Conservation (phyloP, 2,888 invertebrate species). For the Pteria penguin region DNA sequence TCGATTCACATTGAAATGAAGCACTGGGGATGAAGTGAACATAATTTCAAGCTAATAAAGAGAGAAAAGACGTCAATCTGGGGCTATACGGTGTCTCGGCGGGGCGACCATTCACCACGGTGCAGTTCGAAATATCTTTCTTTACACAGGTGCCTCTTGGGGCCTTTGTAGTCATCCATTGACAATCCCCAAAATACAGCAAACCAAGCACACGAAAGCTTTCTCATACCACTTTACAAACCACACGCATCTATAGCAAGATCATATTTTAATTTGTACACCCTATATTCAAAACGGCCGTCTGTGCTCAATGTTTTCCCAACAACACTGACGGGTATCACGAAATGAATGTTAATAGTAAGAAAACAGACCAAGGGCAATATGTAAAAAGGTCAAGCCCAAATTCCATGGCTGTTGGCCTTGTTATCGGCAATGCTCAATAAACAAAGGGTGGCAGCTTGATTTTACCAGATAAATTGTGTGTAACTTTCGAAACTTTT, state of each 20-base stretch:
- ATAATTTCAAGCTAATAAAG: background rate
- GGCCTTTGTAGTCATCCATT: background rate
- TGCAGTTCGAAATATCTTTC: background rate
- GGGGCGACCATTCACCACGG: background rate
- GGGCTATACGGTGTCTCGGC: background rate
- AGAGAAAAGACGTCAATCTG: background rate
- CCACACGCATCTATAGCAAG: background rate
- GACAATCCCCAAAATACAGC: no score
- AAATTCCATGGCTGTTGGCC: background rate
- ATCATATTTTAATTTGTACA: background rate
- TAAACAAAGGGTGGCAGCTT: constrained; percentile 36
- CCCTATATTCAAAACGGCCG: no score
- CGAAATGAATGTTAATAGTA: no score
- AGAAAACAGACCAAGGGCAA: no score
- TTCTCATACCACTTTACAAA: background rate
- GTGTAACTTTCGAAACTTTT: constrained; percentile 24
- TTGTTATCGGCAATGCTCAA: background rate
- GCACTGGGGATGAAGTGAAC: background rate
- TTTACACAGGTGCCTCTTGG: background rate
- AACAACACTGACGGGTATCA: no score
- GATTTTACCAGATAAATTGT: constrained; percentile 25
- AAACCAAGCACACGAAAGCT: no score
- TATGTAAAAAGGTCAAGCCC: no score
- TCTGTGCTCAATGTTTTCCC: no score
- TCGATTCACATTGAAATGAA: background rate